These are phyloP conservation scores for Epicampocera succincta DNA, from an alignment of 2,888 invertebrate species.

Conservation along the genomic window DNA sequence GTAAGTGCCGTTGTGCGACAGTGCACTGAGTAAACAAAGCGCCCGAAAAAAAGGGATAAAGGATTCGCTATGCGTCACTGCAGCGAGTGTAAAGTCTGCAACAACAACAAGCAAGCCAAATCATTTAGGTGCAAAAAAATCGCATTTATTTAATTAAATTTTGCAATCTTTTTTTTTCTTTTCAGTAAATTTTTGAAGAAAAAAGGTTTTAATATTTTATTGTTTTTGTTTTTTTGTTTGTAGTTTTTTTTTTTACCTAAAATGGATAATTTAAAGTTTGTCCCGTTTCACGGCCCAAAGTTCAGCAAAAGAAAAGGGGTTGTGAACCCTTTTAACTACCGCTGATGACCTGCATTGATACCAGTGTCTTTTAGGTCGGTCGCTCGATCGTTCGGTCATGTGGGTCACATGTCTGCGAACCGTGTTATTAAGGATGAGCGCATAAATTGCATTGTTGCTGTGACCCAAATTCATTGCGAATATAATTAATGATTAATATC, in stretches of 20 bases:
- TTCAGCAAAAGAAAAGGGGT: conserved; percentile 74
- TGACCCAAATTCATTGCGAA: conserved; percentile 68
- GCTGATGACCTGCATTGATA: conserved; percentile 77
- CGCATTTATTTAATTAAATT: conserved; percentile 72
- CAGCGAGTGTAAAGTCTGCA: conserved; percentile 54
- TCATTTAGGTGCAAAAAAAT: conserved; percentile 69
- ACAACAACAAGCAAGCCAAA: conserved; percentile 52
- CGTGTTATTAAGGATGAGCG: conserved; percentile 61
- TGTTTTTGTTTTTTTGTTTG: neutral
- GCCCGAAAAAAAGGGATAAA: conserved; percentile 60
- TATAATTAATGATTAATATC: conserved; percentile 64
- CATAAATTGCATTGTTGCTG: conserved; percentile 63
- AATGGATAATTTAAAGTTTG: conserved; percentile 55
- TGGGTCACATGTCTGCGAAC: conserved; percentile 58
- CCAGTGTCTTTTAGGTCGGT: conserved; percentile 75
- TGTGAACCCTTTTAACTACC: conserved; percentile 80
- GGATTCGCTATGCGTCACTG: conserved; percentile 71
- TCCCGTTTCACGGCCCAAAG: conserved; percentile 47
- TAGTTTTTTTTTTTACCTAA: conserved; percentile 53
- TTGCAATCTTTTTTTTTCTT: conserved; percentile 67
- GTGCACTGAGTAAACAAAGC: conserved; percentile 65
- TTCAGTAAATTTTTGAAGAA: conserved; percentile 59
- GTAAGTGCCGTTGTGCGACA: conserved; percentile 61
- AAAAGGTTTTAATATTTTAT: conserved; percentile 70
- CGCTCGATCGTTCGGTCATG: conserved; percentile 68